Evolutionary conservation across 2,888 invertebrate genomes (phyloP), one percentile per base, ranked within the genome.

Genomic region (Andrena fulva): DNA sequence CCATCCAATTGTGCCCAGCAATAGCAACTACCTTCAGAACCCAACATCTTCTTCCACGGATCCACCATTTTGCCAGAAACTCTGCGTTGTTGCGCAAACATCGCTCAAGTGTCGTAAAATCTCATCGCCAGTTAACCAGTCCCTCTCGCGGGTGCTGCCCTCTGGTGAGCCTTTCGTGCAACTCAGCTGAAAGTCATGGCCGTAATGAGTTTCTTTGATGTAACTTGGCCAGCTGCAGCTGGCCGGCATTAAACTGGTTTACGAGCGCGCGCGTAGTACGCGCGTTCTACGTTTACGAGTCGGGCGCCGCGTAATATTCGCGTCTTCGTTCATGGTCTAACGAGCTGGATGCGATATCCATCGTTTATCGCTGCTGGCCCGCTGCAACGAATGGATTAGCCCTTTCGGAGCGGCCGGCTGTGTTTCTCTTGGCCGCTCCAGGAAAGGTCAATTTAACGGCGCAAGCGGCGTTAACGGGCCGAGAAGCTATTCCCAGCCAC

Each of bases 151-250:
- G 10, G 10, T 24, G 24, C 56, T 27, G 24, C 20, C 20, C 5
- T 5, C 31, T 29, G 16, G 0, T 6, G 8, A 56, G 56, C 4
- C 4, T 33, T 31, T 6, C 16, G 5, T 2, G 3, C 35, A 35
- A 59, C 16, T 52, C 64, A 52, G 24, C 24, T 12, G 56, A 7
- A 42, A 48, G 10, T n/a, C 20, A 27, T 16, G 8, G n/a, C 27
- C 62, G 72, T 71, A 71, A 80, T 60, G 67, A 80, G 78, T 68
- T 77, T 72, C 78, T 78, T 80, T 71, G 66, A 77, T 29, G 62
- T 63, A 62, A 67, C 66, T 12, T 0, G 5, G 10, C 27, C 20
- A 10, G 29, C 8, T 50, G 12, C 6, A 71, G 33, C 33, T 33
- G 8, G 27, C 62, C 35, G 33, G 7, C 59, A 66, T 70, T 79